A percentile compares a stretch with the other conserved stretches of the same genome.
phyloP scores from a whole-genome alignment of 2,797 vertebrate species.

The Arnoldichthys spilopterus region DNA sequence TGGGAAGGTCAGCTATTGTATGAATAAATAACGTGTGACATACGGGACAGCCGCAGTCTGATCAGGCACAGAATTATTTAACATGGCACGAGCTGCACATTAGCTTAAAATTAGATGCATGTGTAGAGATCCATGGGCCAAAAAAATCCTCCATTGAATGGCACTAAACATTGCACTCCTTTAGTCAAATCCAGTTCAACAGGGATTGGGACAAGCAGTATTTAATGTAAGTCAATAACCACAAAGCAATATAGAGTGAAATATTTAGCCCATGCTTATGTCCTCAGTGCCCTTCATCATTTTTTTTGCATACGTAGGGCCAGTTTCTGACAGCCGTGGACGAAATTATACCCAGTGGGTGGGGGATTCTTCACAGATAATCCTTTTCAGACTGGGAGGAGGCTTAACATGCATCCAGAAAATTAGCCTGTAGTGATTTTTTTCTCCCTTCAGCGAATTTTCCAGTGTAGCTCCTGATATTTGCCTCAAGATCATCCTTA shows the following conservation, averaged over 20 bases:
- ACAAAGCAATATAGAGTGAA: neutral
- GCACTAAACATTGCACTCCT: too few species aligned
- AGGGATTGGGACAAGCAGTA: neutral
- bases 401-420: slow-evolving; percentile 9
- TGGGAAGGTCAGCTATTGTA: slow-evolving; percentile 6
- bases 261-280: neutral
- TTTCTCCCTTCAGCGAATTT: slow-evolving; percentile 18
- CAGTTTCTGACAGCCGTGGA: neutral
- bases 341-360: slow-evolving; percentile 11
- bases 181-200: neutral
- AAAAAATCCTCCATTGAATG: too few species aligned
- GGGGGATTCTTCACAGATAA: slow-evolving; percentile 28
- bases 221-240: neutral
- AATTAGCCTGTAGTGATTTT: slow-evolving; percentile 31
- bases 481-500: neutral
- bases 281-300: neutral
- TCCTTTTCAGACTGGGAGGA: slow-evolving; percentile 23
- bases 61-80: slow-evolving; percentile 15
- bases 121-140: neutral
- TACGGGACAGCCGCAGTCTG: neutral
- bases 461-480: neutral
- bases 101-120: neutral
- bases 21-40: slow-evolving; percentile 10
- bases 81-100: neutral
- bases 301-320: neutral